Percentiles rank a stretch among this genome's conserved stretches.
Conservation (phyloP, 2,113 vertebrate genomes). For the Trogon melanurus region DNA sequence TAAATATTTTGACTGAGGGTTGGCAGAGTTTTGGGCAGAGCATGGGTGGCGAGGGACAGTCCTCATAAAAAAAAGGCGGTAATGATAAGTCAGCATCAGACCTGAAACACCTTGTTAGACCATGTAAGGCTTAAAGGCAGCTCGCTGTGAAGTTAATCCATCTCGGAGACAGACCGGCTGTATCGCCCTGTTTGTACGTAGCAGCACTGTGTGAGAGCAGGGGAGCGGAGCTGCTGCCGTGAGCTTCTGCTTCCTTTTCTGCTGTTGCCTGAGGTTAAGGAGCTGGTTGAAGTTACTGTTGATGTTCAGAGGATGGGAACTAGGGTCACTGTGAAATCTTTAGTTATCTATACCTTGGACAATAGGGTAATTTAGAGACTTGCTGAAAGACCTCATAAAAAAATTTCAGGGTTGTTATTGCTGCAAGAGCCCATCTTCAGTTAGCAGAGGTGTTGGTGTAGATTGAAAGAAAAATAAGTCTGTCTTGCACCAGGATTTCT, state of each 20-base stretch:
- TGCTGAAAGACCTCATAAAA: neutral
- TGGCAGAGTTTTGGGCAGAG: neutral
- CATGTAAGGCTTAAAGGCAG: neutral
- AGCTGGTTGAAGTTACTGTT: neutral
- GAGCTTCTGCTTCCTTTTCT: neutral
- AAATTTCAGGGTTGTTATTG: neutral
- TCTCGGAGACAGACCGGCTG: neutral
- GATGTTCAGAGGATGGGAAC: neutral
- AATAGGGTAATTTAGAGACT: neutral
- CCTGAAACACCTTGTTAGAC: neutral
- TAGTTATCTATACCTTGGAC: neutral
- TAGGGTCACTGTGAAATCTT: neutral
- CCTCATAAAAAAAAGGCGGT: neutral
- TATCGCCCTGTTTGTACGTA: neutral
- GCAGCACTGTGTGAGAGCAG: neutral
- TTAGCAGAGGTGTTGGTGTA: neutral
- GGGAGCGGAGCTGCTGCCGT: neutral
- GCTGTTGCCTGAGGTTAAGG: neutral
- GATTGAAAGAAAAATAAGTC: neutral
- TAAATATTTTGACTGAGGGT: neutral
- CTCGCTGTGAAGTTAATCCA: neutral
- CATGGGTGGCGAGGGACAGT: rapidly evolving
- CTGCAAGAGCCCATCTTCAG: neutral
- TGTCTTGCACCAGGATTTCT: neutral
- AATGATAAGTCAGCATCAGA: neutral